Base-by-base conservation (phyloP, 2,113 vertebrate genomes). In the Herpetotheres cachinnans region DNA sequence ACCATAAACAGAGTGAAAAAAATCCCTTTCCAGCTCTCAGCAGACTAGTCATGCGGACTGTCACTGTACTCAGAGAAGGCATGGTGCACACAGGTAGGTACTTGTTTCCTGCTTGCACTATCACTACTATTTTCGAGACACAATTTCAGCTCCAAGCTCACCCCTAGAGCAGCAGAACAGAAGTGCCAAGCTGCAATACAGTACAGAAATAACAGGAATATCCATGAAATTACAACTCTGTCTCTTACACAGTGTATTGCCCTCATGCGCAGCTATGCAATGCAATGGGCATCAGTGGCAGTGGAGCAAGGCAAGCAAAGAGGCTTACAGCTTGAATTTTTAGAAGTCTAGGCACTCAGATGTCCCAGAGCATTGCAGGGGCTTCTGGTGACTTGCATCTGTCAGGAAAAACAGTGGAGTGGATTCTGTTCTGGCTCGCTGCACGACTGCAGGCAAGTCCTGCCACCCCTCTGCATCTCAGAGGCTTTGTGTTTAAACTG, bases 361-460 rank as follows among this genome's bases (percentile, higher is more conserved):
- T 0, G 1, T 42, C 56, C 62, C 36, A 25, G 26, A 62, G 67
- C 1, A 1, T 25, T 10, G 15, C 0, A 0, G 16, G 11, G 79
- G 50, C 50, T 55, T 71, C 82, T 80, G 61, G 56, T 42, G 62
- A 50, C 32, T 62, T n/a, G 18, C 5, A 71, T 22, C 19, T 71
- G 38, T 76, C 30, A 27, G 13, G 42, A 58, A 73, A 76, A 87
- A 72, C 15, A 66, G 66, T 1, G 0, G 67, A 52, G 34, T n/a
- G n/a, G 42, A 38, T 84, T 67, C 66, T 66, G 13, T 66, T 67
- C 19, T 10, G 6, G 66, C 56, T 86, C 11, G 38, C 26, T 2
- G 1, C 27, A 7, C 0, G 1, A 61, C 44, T 54, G 49, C 16
- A 34, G 65, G 14, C n/a, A 83, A 56, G 62, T 44, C 62, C 62